A percentile compares a stretch with the other conserved stretches of the same genome.
Conservation (phyloP, 2,888 invertebrate genomes). For the Melinaea marsaeus region DNA sequence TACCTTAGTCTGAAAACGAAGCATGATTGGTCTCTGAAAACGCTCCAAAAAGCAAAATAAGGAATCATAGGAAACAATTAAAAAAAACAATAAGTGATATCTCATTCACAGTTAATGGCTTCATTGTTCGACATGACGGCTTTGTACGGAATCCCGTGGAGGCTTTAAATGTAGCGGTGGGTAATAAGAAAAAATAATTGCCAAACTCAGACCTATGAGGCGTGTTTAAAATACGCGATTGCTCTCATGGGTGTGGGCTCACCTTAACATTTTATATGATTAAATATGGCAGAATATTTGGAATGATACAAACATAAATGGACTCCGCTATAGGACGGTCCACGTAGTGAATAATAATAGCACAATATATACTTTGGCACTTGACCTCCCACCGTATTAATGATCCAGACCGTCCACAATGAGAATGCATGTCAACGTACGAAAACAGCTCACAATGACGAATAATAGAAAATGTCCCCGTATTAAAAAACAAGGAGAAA, state of each 20-base stretch:
- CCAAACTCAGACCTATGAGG: not conserved
- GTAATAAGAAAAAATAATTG: not conserved
- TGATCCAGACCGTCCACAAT: constrained; percentile 48
- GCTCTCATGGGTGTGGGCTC: not conserved
- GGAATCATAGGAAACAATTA: constrained; percentile 33
- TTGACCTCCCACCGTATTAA: constrained; percentile 61
- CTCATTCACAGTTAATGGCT: constrained; percentile 35
- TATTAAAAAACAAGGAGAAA: constrained; percentile 74
- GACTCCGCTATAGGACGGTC: not conserved
- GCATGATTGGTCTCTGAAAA: constrained; percentile 18
- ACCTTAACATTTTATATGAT: too few relatives aligned
- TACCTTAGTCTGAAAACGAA: constrained; percentile 10
- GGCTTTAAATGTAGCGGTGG: constrained; percentile 8
- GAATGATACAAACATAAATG: not conserved
- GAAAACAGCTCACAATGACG: constrained; percentile 66
- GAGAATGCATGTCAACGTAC: constrained; percentile 66
- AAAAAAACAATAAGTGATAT: constrained; percentile 36
- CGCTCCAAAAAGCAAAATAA: constrained; percentile 28
- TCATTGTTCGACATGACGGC: constrained; percentile 30
- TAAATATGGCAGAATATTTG: not conserved
- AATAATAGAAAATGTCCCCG: constrained; percentile 74
- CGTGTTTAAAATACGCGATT: not conserved
- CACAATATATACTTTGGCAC: constrained; percentile 33
- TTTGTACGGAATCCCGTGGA: constrained; percentile 24
- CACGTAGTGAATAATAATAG: constrained; percentile 19